Evolutionary conservation across 2,113 vertebrate species (phyloP).

Genomic region (Aleadryas rufinucha): DNA sequence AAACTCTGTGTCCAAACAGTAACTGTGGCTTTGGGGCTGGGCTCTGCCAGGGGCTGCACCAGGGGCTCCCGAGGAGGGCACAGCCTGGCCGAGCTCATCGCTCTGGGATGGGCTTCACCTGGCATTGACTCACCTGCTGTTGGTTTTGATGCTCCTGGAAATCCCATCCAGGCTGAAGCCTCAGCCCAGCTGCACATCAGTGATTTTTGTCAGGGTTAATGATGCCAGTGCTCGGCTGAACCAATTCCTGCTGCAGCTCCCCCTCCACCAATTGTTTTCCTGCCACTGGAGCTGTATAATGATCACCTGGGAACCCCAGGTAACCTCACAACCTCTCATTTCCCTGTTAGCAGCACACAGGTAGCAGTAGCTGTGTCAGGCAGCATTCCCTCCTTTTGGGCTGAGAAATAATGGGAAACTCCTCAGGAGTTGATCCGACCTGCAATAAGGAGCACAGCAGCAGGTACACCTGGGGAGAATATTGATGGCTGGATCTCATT

Average conservation of each 20-base stretch:
- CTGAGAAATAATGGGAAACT: neutral
- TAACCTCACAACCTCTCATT: neutral
- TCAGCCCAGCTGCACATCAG: neutral
- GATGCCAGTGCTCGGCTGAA: neutral
- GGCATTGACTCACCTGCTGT: neutral
- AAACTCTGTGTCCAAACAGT: rapidly evolving
- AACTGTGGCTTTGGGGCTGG: neutral
- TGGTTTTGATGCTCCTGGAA: neutral
- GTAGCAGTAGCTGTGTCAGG: neutral
- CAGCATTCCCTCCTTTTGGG: neutral
- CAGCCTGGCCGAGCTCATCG: rapidly evolving
- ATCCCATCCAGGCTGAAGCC: neutral
- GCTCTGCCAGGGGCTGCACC: neutral
- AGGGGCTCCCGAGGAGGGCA: neutral
- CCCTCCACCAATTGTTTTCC: neutral
- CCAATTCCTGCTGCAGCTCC: neutral
- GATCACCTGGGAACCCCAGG: neutral
- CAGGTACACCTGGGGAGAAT: neutral
- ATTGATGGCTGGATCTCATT: neutral
- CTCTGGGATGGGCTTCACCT: rapidly evolving
- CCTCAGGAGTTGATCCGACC: neutral
- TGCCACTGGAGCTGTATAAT: neutral
- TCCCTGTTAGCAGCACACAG: neutral
- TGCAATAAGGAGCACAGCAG: neutral
- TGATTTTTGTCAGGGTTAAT: neutral